Base-by-base conservation (phyloP, 2,888 invertebrate species). In the Microctonus hyperodae region DNA sequence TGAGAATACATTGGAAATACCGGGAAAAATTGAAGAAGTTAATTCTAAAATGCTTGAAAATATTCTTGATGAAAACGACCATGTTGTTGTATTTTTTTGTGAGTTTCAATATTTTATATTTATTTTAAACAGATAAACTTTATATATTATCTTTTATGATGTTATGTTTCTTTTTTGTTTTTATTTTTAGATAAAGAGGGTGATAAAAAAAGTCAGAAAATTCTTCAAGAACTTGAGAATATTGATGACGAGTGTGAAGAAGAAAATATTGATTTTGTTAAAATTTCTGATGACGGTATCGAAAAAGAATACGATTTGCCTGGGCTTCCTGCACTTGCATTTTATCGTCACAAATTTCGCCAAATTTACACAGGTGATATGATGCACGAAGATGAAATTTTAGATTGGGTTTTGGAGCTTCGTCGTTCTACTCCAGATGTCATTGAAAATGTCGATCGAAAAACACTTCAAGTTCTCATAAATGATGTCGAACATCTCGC, bases 171-270 rank as follows among this genome's bases (percentile, higher is more conserved):
- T n/a, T 16, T 2, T 3, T 7, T 1, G n/a, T 13, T 48, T 50
- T 11, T 65, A 20, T 50, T 6, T 31, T 4, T 79, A 95, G 95
- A 96, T 84, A 91, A 93, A 79, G 95, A 95, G 86, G 93, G 93
- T 7, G 95, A 96, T 79, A 94, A 95, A 79, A 93, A 93, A 80
- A 92, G 94, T 25, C 93, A 93, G 74, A 94, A 94, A 81, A 95
- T 96, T 68, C 86, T 96, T 0, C 91, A 91, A 78, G 95, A 96
- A 81, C 82, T 96, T 69, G 96, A 96, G 83, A 95, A 96, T 78
- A 96, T 96, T 75, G 96, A 96, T 79, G 95, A 96, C 76, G 95
- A 95, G 80, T 95, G 95, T 79, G 96, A 96, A 85, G 93, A 95
- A 79, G 92, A 94, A 82, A 91, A 94, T 75, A 94, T 96, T 73